A percentile compares a stretch with the other conserved stretches of the same genome.
These are phyloP conservation scores for Prionace glauca DNA, from an alignment of 2,797 vertebrate species.

Conservation along the genomic window DNA sequence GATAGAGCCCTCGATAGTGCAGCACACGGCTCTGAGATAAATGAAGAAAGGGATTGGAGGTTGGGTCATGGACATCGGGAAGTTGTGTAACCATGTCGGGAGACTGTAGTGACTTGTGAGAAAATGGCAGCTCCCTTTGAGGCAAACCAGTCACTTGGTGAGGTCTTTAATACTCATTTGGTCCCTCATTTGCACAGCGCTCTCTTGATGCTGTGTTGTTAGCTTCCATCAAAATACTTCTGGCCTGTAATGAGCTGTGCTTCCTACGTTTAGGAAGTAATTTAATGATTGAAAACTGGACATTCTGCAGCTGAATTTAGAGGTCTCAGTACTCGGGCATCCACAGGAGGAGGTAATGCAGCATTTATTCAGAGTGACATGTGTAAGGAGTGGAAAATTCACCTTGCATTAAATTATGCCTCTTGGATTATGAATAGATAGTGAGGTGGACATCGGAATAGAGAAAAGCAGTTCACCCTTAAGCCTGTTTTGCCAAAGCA, in stretches of 20 bases:
- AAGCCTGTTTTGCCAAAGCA: neutral
- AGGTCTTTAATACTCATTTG: neutral
- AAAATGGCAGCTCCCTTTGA: neutral
- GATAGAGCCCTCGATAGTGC: neutral
- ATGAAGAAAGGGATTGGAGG: too few species aligned
- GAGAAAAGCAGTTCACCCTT: neutral
- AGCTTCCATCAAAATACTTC: neutral
- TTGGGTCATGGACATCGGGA: neutral
- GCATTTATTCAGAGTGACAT: neutral
- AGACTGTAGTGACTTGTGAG: neutral
- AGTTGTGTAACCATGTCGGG: neutral
- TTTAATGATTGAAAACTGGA: neutral
- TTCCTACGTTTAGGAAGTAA: neutral
- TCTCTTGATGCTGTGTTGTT: neutral
- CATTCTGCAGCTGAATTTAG: neutral
- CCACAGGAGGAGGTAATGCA: neutral
- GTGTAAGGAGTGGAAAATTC: neutral
- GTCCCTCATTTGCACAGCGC: too few species aligned
- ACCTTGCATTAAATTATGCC: neutral
- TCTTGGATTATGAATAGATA: neutral
- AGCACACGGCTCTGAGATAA: neutral
- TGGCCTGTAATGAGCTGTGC: neutral
- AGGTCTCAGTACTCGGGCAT: neutral
- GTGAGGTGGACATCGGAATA: neutral
- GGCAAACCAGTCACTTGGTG: neutral